phyloP scores from a whole-genome alignment of 2,888 invertebrate genomes.

The Callinectes sapidus region DNA sequence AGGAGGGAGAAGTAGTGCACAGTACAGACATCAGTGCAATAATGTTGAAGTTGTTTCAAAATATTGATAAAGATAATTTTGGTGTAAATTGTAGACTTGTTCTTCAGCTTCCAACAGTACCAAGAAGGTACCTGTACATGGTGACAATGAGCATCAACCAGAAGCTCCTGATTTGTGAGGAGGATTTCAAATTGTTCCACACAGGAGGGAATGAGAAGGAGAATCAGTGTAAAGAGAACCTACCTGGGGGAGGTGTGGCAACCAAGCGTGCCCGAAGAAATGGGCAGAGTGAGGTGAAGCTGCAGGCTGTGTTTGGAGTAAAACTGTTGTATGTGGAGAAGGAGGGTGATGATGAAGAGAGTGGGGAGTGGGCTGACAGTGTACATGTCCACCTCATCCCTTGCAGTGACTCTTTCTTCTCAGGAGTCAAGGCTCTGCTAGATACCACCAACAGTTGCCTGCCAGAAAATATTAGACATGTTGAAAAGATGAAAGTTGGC shows the following conservation, averaged over 20 bases:
- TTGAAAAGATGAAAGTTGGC: constrained; percentile 57
- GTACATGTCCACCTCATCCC: constrained; percentile 61
- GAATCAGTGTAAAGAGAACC: background rate
- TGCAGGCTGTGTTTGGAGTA: constrained; percentile 47
- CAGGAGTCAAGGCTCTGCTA: constrained; percentile 41
- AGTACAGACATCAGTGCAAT: constrained; percentile 41
- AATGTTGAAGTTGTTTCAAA: constrained; percentile 47
- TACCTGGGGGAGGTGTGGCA: background rate
- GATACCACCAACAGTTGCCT: constrained; percentile 35
- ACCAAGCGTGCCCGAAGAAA: background rate
- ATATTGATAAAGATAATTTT: constrained; percentile 63
- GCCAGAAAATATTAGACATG: constrained; percentile 41
- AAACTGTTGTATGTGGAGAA: constrained; percentile 56
- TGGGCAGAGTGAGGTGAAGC: constrained; percentile 21
- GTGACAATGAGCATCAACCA: constrained; percentile 65
- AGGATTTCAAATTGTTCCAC: background rate
- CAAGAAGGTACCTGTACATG: constrained; percentile 51
- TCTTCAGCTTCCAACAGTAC: constrained; percentile 18
- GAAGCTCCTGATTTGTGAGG: constrained; percentile 49
- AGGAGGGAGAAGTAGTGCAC: constrained; percentile 20
- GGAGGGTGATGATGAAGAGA: constrained; percentile 55
- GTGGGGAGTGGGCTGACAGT: constrained; percentile 60
- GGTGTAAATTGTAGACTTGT: constrained; percentile 64
- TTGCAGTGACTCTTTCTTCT: constrained; percentile 49
- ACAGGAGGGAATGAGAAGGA: background rate